These are phyloP conservation scores for Leptarthrus brevirostris DNA, from an alignment of 2,888 invertebrate species.

Conservation along the genomic window DNA sequence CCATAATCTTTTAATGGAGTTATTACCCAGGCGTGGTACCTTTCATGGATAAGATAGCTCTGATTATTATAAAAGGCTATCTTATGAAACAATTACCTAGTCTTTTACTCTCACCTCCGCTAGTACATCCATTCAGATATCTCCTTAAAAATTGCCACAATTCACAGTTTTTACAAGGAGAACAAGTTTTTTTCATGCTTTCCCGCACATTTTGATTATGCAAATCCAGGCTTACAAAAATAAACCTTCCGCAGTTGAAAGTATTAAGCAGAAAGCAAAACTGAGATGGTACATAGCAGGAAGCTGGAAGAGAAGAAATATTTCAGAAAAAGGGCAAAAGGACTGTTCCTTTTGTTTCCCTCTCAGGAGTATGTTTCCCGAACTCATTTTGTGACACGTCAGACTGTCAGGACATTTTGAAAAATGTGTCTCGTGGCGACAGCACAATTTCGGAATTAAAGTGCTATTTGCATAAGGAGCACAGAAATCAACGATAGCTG, in stretches of 20 bases:
- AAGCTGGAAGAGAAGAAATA: conserved; percentile 19
- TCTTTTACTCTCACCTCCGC: too few species aligned
- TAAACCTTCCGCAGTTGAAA: conserved; percentile 48
- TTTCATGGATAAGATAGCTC: too few species aligned
- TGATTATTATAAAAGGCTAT: too few species aligned
- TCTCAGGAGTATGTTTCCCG: conserved; percentile 41
- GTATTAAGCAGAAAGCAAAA: conserved; percentile 39
- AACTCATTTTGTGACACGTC: conserved; percentile 48
- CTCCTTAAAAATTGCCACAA: neutral
- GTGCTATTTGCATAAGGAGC: conserved; percentile 49
- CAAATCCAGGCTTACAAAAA: conserved; percentile 44
- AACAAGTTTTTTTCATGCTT: conserved; percentile 38
- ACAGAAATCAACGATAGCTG: conserved; percentile 43
- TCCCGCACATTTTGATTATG: conserved; percentile 45
- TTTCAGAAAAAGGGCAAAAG: conserved; percentile 39
- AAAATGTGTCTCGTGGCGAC: conserved; percentile 52
- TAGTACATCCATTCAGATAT: too few species aligned
- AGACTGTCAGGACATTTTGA: conserved; percentile 51
- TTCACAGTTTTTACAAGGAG: conserved; percentile 23
- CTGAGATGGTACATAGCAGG: conserved; percentile 19
- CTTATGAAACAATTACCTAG: too few species aligned
- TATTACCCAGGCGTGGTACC: too few species aligned
- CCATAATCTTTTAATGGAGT: too few species aligned
- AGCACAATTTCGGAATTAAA: conserved; percentile 51
- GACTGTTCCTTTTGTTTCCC: conserved; percentile 36